Percentiles rank a stretch among this genome's conserved stretches.
These are phyloP conservation scores for Lerista edwardsae DNA, from an alignment of 2,797 vertebrate species.

Conservation along the genomic window DNA sequence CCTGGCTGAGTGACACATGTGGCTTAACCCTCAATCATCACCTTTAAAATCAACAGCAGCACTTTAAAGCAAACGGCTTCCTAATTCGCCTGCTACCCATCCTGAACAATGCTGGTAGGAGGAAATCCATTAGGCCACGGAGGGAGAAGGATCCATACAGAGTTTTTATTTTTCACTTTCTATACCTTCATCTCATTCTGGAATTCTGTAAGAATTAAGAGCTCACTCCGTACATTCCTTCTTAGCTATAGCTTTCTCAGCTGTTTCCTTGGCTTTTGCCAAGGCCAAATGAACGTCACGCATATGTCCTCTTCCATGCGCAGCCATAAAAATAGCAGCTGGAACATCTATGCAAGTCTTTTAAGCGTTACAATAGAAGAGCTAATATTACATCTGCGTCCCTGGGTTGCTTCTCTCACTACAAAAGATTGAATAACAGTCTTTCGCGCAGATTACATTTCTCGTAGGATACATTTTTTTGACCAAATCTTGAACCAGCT, in stretches of 20 bases:
- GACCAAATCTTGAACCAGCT: background rate
- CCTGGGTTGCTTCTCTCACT: conserved; percentile 35
- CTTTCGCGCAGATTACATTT: background rate
- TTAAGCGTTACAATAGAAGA: conserved; percentile 27
- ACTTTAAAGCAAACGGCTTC: background rate
- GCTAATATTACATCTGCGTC: conserved; percentile 53
- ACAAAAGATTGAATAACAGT: conserved; percentile 46
- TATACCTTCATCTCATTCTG: background rate
- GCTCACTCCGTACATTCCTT: background rate
- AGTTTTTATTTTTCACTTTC: background rate
- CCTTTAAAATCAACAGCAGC: background rate
- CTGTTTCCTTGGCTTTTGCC: conserved; percentile 1
- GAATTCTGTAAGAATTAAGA: conserved; percentile 3
- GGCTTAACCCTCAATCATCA: background rate
- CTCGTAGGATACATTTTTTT: background rate
- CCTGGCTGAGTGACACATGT: too few relatives aligned
- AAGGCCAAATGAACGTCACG: conserved; percentile 25
- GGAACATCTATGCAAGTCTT: conserved; percentile 45
- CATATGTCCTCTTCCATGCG: background rate
- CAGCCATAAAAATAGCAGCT: conserved; percentile 42
- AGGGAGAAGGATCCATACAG: background rate
- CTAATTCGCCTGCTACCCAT: background rate
- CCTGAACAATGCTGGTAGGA: background rate
- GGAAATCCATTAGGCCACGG: background rate
- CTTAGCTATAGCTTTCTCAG: conserved; percentile 27